Base-by-base conservation (phyloP, 2,888 invertebrate genomes). In the Oxytorus armatus region DNA sequence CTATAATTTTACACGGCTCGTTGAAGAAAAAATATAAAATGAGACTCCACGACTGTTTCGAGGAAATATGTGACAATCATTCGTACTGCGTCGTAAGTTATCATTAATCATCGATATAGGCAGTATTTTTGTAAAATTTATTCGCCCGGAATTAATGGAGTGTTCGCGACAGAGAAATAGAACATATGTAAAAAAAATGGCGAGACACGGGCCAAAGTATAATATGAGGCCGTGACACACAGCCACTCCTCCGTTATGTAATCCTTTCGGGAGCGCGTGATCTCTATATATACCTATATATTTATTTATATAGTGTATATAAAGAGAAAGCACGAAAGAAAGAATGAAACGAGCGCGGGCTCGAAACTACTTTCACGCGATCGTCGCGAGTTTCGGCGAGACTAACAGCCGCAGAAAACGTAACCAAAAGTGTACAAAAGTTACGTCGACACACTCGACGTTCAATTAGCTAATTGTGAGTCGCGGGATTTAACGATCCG, bases 311-410 rank as follows among this genome's bases (percentile, higher is more conserved):
- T 49, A 33, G 39, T 16, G 33, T 53, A 73, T 70, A 68, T 85
- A 86, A 88, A 89, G 90, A 90, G 88, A 90, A 89, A 90, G 89
- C 89, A 89, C 88, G 86, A 88, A 74, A 88, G 88, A 89, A 87
- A 90, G 88, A 87, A 88, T 85, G 84, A 85, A 84, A 81, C 65
- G 78, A 78, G 49, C 42, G 59, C 57, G 36, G 53, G 69, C 61
- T 73, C 79, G 82, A 84, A 84, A 82, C 86, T 83, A 86, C 87
- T 88, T 88, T 86, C 88, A 86, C 87, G 85, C 84, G 79, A 86
- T 86, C 86, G 86, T 86, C 86, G 84, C 80, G 74, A 80, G 82
- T 82, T 85, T 83, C 81, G 82, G 80, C 65, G 49, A 42, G 39
- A 21, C 39, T 18, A 21, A 21, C 81, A 82, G 81, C 39, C 68